These are phyloP conservation scores for Minunthozetes semirufus DNA, from an alignment of 2,888 invertebrate genomes.

Conservation along the genomic window DNA sequence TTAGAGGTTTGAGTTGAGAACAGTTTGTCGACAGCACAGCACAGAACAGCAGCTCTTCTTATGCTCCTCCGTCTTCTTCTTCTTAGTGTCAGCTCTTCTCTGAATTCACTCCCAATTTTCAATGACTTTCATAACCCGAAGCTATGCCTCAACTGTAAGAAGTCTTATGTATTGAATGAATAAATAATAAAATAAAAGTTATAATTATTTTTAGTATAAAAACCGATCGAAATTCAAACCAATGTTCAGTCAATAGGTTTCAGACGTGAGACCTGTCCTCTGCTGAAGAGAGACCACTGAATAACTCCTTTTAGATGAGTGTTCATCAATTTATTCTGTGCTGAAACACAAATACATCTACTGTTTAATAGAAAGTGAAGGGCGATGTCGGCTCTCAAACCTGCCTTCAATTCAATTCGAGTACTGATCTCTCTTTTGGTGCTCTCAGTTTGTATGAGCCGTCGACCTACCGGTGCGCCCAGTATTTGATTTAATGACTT, in stretches of 20 bases:
- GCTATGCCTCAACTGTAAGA: constrained; percentile 1
- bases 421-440: neutral
- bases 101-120: constrained; percentile 6
- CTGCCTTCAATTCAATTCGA: neutral
- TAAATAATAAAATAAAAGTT: neutral
- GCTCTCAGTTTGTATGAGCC: neutral
- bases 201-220: neutral
- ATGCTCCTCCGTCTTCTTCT: neutral
- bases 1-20: neutral
- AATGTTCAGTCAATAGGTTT: neutral
- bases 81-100: neutral
- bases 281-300: neutral
- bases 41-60: neutral
- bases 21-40: neutral
- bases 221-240: neutral
- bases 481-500: too few species aligned
- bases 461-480: neutral
- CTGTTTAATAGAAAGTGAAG: neutral
- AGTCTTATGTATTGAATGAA: neutral
- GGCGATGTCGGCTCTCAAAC: neutral
- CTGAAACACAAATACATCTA: neutral
- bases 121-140: constrained; percentile 27
- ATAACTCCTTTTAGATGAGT: neutral
- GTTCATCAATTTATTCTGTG: too few species aligned
- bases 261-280: neutral